Evolutionary conservation across 2,113 vertebrate genomes (phyloP), one percentile per base, ranked within the genome.

Genomic region (Aptenodytes forsteri): DNA sequence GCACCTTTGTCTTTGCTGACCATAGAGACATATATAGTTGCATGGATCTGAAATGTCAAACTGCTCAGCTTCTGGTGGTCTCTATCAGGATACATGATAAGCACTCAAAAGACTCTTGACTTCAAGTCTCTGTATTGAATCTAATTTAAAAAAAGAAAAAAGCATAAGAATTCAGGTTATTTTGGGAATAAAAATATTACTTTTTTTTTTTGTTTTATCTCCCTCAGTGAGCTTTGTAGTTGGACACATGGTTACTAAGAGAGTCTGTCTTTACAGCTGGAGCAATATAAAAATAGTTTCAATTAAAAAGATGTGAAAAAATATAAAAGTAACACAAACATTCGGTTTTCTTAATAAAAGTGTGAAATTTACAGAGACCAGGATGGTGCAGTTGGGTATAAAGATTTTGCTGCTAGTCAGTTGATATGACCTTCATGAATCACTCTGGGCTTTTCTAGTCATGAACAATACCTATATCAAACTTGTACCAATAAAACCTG

Each of bases 221-320:
- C 44, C 19, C 38, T 52, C n/a, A 46, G 87, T 29, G 58, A 84
- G 80, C 59, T 87, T 93, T 96, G 47, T 78, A 83, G 55, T 95
- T 82, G 84, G 82, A 81, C 62, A 93, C 66, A 55, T 77, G 72
- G 89, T 96, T 95, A 86, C 76, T 91, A 86, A 95, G 85, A 83
- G 50, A 95, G 55, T 94, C 89, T 97, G 90, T 70, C 73, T 92
- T 92, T 97, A 92, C 95, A 95, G 91, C 95, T 96, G 93, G 85
- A 97, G 84, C 49, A 80, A 72, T 87, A 49, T 62, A 96, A 94
- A 97, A 97, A 97, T 97, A 97, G 92, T 77, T 92, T 76, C 73
- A 92, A 94, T 95, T 95, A 83, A 97, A 97, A 95, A 88, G 36
- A 96, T 83, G 80, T 89, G 86, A 82, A 97, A 83, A 96, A 80